Evolutionary conservation across 92 coral and sea anemone species (phyloP).

Genomic region (Virgularia gustaviana): DNA sequence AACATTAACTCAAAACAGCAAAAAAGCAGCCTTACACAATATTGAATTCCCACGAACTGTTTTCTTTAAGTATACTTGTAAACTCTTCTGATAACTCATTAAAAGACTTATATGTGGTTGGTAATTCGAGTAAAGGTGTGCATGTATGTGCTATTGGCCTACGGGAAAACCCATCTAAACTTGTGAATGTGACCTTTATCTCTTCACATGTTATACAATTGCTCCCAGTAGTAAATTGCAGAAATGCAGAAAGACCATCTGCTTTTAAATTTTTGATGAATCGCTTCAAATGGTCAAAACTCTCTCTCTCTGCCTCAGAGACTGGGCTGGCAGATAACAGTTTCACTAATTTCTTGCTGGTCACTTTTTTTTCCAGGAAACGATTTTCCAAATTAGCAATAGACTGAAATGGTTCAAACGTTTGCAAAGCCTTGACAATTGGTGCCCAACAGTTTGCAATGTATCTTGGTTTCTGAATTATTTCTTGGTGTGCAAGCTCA

Average conservation of each 20-base stretch:
- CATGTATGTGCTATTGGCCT: slow-evolving; percentile 56
- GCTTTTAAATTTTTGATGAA: slow-evolving; percentile 43
- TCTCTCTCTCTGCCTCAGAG: slow-evolving; percentile 48
- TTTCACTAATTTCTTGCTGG: slow-evolving; percentile 55
- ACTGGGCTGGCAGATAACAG: slow-evolving; percentile 41
- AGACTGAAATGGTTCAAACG: slow-evolving; percentile 50
- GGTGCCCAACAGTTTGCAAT: slow-evolving; percentile 56
- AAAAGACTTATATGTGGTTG: slow-evolving; percentile 53
- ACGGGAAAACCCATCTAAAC: slow-evolving; percentile 47
- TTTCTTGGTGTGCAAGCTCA: slow-evolving; percentile 63
- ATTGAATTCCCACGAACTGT: slow-evolving; percentile 53
- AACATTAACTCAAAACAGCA: too few species aligned
- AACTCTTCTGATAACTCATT: slow-evolving; percentile 58
- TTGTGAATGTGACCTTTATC: slow-evolving; percentile 41
- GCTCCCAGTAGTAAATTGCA: slow-evolving; percentile 54
- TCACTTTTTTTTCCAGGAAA: slow-evolving; percentile 38
- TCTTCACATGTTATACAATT: slow-evolving; percentile 45
- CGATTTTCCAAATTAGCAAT: slow-evolving; percentile 37
- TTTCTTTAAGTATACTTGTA: slow-evolving; percentile 34
- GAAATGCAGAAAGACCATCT: slow-evolving; percentile 28
- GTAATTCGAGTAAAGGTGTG: slow-evolving; percentile 51
- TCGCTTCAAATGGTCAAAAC: slow-evolving; percentile 41
- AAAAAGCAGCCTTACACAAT: too few species aligned
- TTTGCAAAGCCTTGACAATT: slow-evolving; percentile 47
- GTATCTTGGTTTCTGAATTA: slow-evolving; percentile 57